Percentiles rank a stretch among this genome's conserved stretches.
Evolutionary conservation across 2,113 vertebrate species (phyloP).

Genomic region (Verasper variegatus): DNA sequence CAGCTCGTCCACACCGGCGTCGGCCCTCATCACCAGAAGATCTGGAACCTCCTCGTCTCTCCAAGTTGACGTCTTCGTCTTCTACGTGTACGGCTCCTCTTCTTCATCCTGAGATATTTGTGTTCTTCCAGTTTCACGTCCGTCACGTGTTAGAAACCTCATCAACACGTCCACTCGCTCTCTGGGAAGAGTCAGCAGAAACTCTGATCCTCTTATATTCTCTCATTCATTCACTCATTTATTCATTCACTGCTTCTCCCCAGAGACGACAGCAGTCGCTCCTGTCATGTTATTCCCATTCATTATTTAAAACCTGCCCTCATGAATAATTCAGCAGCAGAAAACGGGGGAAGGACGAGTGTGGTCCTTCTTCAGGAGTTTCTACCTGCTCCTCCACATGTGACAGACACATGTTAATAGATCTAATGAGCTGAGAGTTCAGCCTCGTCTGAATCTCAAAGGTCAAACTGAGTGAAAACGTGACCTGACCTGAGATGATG

Average conservation of each 20-base stretch:
- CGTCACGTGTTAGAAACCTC: no score
- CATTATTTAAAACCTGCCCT: conserved; percentile 78
- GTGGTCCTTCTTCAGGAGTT: neutral
- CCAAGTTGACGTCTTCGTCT: no score
- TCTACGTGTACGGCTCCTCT: no score
- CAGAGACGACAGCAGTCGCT: conserved; percentile 58
- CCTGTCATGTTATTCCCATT: conserved; percentile 75
- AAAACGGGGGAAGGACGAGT: conserved; percentile 37
- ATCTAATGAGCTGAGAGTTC: neutral
- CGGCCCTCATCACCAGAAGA: no score
- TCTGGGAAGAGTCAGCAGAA: conserved; percentile 12
- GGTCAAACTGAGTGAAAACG: neutral
- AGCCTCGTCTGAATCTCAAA: conserved; percentile 5
- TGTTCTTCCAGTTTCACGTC: no score
- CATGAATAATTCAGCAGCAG: conserved; percentile 75
- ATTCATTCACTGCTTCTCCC: conserved; percentile 44
- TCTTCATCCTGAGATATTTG: no score
- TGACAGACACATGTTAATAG: neutral
- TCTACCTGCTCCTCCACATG: no score
- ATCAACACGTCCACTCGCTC: no score
- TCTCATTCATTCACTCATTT: neutral
- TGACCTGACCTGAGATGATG: neutral
- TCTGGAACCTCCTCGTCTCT: no score
- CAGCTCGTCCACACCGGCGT: no score
- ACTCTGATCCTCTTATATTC: conserved; percentile 18